These are phyloP conservation scores for Eupsilia transversa DNA, from an alignment of 2,888 invertebrate genomes.

Conservation along the genomic window DNA sequence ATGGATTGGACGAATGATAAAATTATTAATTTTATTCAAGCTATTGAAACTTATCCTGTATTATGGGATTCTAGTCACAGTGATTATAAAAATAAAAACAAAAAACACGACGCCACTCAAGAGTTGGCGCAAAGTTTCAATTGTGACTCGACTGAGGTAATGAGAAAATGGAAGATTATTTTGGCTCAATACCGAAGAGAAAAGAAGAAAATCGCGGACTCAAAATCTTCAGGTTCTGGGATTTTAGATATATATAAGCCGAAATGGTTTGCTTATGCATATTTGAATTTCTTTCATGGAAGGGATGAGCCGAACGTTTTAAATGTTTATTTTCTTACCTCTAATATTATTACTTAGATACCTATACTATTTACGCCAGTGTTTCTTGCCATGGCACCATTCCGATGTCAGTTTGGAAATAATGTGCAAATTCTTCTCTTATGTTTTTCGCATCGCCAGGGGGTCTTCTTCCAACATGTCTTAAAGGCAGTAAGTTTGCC, in stretches of 20 bases:
- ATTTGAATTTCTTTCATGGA: slow-evolving; percentile 58
- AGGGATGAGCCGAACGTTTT: slow-evolving; percentile 28
- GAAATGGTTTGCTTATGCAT: slow-evolving; percentile 58
- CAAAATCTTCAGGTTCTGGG: slow-evolving; percentile 40
- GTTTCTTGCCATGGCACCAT: slow-evolving; percentile 49
- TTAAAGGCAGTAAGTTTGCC: slow-evolving; percentile 22
- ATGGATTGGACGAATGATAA: slow-evolving; percentile 15
- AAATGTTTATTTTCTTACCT: slow-evolving; percentile 1
- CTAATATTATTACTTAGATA: not conserved
- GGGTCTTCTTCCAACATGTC: slow-evolving; percentile 1
- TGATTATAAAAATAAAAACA: slow-evolving; percentile 56
- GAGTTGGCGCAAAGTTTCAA: slow-evolving; percentile 56
- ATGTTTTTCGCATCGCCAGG: slow-evolving; percentile 19
- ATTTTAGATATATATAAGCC: slow-evolving; percentile 1
- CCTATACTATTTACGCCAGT: not conserved
- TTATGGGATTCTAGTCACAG: slow-evolving; percentile 55
- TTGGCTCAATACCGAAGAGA: slow-evolving; percentile 60
- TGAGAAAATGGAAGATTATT: slow-evolving; percentile 63
- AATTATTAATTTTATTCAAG: slow-evolving; percentile 40
- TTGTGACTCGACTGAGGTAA: slow-evolving; percentile 55
- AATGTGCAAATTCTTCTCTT: slow-evolving; percentile 41
- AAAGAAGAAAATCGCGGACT: slow-evolving; percentile 59
- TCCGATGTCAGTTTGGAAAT: slow-evolving; percentile 57
- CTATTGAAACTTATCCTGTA: slow-evolving; percentile 56
- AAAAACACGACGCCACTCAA: slow-evolving; percentile 54